These are phyloP conservation scores for Arion vulgaris DNA, from an alignment of 1,140 invertebrate genomes.

Conservation along the genomic window DNA sequence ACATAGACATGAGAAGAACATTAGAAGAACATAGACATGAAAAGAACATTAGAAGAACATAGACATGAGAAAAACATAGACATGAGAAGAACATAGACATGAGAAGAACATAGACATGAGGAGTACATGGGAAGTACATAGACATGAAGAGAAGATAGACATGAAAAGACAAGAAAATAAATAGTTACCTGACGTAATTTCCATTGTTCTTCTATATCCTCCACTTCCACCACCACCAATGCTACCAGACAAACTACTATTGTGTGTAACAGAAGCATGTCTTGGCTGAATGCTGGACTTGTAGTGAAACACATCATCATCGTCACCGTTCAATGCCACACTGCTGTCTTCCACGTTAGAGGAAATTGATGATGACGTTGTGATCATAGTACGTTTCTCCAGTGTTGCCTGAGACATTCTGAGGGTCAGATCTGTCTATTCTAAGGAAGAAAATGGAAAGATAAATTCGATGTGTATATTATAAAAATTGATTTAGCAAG, in stretches of 20 bases:
- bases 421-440: background rate
- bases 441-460: slow-evolving; percentile 5
- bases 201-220: slow-evolving; percentile 55
- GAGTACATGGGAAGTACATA: too few relatives aligned
- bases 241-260: slow-evolving; percentile 40
- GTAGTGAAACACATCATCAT: slow-evolving; percentile 51
- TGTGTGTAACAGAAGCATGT: slow-evolving; percentile 45
- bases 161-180: too few relatives aligned
- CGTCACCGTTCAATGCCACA: slow-evolving; percentile 32
- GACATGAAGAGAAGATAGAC: too few relatives aligned
- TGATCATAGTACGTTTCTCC: slow-evolving; percentile 63
- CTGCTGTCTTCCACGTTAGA: slow-evolving; percentile 8
- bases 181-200: slow-evolving; percentile 46
- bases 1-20: too few relatives aligned
- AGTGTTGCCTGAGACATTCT: slow-evolving; percentile 61
- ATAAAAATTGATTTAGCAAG: too few relatives aligned
- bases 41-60: too few relatives aligned
- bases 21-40: too few relatives aligned
- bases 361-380: slow-evolving; percentile 39
- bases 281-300: slow-evolving; percentile 58
- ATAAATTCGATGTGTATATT: too few relatives aligned
- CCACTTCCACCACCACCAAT: slow-evolving; percentile 41
- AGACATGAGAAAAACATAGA: too few relatives aligned
- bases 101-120: too few relatives aligned
- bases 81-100: too few relatives aligned